Evolutionary conservation across 2,888 invertebrate genomes (phyloP), one percentile per base, ranked within the genome.

Genomic region (Apomyelois bistriatella): DNA sequence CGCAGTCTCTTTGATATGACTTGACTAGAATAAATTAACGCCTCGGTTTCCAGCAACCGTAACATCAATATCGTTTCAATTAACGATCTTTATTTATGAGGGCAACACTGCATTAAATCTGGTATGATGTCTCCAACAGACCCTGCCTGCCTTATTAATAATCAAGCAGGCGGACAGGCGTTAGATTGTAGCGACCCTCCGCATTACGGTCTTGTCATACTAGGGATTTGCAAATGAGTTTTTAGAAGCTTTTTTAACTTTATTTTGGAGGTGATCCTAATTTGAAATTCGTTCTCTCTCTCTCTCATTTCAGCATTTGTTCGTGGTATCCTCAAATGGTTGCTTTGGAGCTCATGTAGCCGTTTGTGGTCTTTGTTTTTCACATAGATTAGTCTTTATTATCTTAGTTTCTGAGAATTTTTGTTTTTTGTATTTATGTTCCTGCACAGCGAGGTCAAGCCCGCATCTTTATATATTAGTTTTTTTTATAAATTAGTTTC

Each of bases 101-200:
- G 55, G 64, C 70, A 70, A 77, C 74, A 72, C 72, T 65, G 76
- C 76, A 72, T 74, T 80, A 81, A 82, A 80, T 82, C 79, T 76
- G 64, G 68, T 71, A 68, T 70, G 67, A 64, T 68, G 72, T 74
- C 72, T 71, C 70, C 43, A 43, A 15, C 65, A 62, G 62, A 58
- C 62, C 66, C 61, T 68, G 63, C 61, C 60, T 60, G 52, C 36
- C 70, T 74, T 74, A 74, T 76, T 76, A 74, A 77, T 75, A 74
- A 70, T 69, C 70, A 73, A 73, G 68, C 58, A 56, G 52, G 54
- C 22, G 22, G 22, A 22, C 22, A 52, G 51, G 43, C 51, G 51
- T 48, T 38, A 48, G 43, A 43, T 43, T 30, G 43, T 43, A 36
- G 12, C 36, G 43, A 37, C 52, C 52, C 52, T 52, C n/a, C 43